Evolutionary conservation across 2,888 invertebrate species (phyloP), one percentile per base, ranked within the genome.

Genomic region (Arge pagana): DNA sequence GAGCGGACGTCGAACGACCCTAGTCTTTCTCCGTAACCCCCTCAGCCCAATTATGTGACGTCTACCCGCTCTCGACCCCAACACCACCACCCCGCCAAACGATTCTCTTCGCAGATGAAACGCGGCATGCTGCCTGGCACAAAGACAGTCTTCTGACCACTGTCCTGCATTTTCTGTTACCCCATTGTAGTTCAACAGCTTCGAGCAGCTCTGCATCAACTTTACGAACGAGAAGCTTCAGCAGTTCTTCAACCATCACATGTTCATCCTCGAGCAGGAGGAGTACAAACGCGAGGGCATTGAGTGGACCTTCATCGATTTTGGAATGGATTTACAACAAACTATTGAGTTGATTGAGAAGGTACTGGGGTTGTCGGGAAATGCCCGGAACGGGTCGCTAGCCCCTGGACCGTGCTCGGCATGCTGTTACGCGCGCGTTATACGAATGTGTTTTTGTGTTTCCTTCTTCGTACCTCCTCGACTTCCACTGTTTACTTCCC

Each of bases 321-420:
- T 88, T 74, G 88, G 88, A 74, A 85, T 89, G 82, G 88, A 89
- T 74, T 85, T 93, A 76, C 87, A 88, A 76, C 85, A 86, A 76
- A 89, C 88, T 77, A 90, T 90, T 79, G 89, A 89, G 75, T 82
- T 91, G 64, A 84, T 88, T 70, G 88, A 88, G 79, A 88, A 88
- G 86, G 84, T 85, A 84, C 79, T 79, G 31, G 43, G 43, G 43
- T 45, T 42, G 33, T 43, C 13, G 50, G 41, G 50, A 43, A 50
- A 50, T 13, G 31, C 41, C 50, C 50, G 35, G 21, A 33, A 43
- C 33, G 33, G 50, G 50, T 48, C 50, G 50, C 41, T 43, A 28
- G n/a, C n/a, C 33, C 41, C 50, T 33, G 42, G 50, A 50, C 48
- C 39, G n/a, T 28, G 48, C 48, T 33, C 26, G 24, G 50, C 50